phyloP scores from a whole-genome alignment of 2,888 invertebrate genomes.

The Dicycla oo region DNA sequence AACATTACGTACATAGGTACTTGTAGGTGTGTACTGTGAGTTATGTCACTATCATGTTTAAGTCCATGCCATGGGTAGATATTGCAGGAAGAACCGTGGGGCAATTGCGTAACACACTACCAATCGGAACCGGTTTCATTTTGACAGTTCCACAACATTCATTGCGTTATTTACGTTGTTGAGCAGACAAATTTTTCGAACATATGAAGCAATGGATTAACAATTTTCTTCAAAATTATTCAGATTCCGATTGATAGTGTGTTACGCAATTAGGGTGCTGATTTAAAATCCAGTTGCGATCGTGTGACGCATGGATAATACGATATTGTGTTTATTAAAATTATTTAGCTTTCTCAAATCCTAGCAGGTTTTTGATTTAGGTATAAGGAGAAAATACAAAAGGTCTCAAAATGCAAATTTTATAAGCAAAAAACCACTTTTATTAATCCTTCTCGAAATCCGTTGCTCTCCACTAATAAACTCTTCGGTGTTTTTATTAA shows the following conservation, averaged over 20 bases:
- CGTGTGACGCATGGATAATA: background rate
- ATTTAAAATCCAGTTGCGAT: slow-evolving; percentile 25
- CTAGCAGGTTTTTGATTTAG: slow-evolving; percentile 37
- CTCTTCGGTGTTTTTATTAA: slow-evolving; percentile 4
- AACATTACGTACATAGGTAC: background rate
- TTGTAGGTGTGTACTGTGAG: background rate
- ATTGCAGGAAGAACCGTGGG: too few species aligned
- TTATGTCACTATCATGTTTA: background rate
- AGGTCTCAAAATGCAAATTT: slow-evolving; percentile 30
- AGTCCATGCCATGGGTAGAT: too few species aligned
- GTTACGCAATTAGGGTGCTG: too few species aligned
- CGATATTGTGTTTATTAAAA: slow-evolving; percentile 20
- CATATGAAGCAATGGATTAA: too few species aligned
- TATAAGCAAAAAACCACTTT: background rate
- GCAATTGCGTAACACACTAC: too few species aligned
- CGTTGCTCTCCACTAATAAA: background rate
- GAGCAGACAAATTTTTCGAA: too few species aligned
- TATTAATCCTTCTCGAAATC: slow-evolving; percentile 17
- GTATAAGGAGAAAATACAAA: slow-evolving; percentile 25
- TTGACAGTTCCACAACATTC: too few species aligned
- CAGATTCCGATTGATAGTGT: too few species aligned
- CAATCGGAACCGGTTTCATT: too few species aligned
- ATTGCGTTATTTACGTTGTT: too few species aligned
- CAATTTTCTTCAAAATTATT: too few species aligned
- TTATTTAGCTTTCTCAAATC: slow-evolving; percentile 37